phyloP scores from a whole-genome alignment of 2,888 invertebrate species.

The Psylliodes chrysocephalus region DNA sequence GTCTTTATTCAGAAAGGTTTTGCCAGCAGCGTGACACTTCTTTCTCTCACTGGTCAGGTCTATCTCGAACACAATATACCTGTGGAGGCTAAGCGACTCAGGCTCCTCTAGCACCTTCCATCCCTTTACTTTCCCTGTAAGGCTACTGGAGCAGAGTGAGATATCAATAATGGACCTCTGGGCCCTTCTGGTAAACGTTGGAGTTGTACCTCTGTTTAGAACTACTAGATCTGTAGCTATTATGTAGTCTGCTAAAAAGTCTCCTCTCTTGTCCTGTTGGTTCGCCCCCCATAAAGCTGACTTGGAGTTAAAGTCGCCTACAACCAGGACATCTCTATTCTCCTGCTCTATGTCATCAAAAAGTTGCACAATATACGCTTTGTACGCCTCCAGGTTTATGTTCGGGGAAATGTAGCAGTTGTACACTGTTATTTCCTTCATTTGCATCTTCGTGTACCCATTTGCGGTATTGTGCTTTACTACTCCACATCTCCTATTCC shows the following conservation, averaged over 20 bases:
- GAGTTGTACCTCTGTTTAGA: constrained; percentile 3
- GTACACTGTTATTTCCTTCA: neutral
- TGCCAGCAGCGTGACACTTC: too few relatives aligned
- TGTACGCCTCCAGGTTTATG: neutral
- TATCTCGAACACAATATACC: too few relatives aligned
- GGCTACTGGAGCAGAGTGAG: neutral
- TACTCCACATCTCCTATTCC: neutral
- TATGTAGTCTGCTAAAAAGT: constrained; percentile 1
- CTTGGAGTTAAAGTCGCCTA: too few relatives aligned
- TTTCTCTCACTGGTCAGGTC: too few relatives aligned
- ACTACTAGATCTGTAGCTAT: neutral
- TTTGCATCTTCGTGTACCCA: too few relatives aligned
- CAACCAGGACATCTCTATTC: neutral
- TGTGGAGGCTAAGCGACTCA: too few relatives aligned
- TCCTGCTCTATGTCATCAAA: neutral
- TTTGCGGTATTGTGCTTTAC: neutral
- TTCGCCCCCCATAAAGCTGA: neutral
- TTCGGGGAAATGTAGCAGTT: constrained; percentile 18
- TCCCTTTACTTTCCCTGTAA: neutral
- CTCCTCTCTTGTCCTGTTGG: neutral
- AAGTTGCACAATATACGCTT: neutral
- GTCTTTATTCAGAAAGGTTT: too few relatives aligned
- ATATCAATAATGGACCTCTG: neutral
- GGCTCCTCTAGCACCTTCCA: neutral
- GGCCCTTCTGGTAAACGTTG: neutral